Percentiles rank a stretch among this genome's conserved stretches.
Conservation (phyloP, 2,797 vertebrate species). For the Semotilus atromaculatus region DNA sequence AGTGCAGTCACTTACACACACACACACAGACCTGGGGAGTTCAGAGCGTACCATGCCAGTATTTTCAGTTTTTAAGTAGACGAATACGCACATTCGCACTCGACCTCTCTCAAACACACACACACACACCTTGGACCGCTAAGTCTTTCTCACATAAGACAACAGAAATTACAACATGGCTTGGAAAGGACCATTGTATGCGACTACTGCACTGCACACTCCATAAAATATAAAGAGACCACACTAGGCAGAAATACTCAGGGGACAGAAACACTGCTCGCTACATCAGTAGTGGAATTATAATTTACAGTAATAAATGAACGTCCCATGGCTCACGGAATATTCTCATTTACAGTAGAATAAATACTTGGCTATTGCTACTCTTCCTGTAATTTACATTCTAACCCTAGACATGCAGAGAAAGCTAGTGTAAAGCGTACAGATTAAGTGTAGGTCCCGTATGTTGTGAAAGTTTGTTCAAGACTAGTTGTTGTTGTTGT, state of each 20-base stretch:
- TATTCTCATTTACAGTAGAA: slow-evolving; percentile 99
- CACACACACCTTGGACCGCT: slow-evolving; percentile 92
- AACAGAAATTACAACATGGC: slow-evolving; percentile 89
- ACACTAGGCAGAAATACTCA: slow-evolving; percentile 90
- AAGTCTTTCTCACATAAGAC: slow-evolving; percentile 92
- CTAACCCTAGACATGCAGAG: slow-evolving; percentile 96
- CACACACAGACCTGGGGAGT: slow-evolving; percentile 81
- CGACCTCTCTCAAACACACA: slow-evolving; percentile 49
- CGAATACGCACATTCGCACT: slow-evolving; percentile 70
- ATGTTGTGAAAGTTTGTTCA: slow-evolving; percentile 99
- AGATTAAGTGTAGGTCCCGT: slow-evolving; percentile 99
- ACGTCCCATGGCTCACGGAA: slow-evolving; percentile 98
- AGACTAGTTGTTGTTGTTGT: slow-evolving; percentile 88
- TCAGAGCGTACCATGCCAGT: slow-evolving; percentile 91
- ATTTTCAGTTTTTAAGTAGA: slow-evolving; percentile 91
- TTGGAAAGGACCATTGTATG: slow-evolving; percentile 86
- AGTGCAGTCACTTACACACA: slow-evolving; percentile 88
- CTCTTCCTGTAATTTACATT: slow-evolving; percentile 95
- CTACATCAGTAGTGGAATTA: slow-evolving; percentile 99
- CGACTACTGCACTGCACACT: slow-evolving; percentile 92
- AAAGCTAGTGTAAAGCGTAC: slow-evolving; percentile 99
- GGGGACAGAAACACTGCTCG: slow-evolving; percentile 93
- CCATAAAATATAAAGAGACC: slow-evolving; percentile 85
- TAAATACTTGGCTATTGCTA: slow-evolving; percentile 99
- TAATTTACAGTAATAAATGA: slow-evolving; percentile 99